Conservation (phyloP, 2,888 invertebrate genomes). For the Ellobium chinense region DNA sequence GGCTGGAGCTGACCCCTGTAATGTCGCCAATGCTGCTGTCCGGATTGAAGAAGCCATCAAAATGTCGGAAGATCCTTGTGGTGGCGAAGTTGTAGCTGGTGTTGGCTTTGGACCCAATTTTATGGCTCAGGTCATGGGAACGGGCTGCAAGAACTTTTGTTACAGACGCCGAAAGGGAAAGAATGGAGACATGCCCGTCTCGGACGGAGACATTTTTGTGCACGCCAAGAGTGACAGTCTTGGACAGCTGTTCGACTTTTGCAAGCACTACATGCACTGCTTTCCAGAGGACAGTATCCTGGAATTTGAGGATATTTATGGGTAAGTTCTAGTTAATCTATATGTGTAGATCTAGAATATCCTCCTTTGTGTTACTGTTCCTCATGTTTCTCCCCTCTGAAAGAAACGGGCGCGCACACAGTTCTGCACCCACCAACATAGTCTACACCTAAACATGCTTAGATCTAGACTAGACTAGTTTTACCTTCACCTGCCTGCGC, state of each 20-base stretch:
- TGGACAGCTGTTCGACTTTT: conserved; percentile 43
- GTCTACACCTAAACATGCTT: too few relatives aligned
- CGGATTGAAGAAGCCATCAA: conserved; percentile 26
- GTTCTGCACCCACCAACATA: too few relatives aligned
- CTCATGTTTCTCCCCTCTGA: background rate
- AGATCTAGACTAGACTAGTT: too few relatives aligned
- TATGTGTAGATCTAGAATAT: background rate
- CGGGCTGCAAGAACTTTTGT: conserved; percentile 41
- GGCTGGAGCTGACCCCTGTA: conserved; percentile 20
- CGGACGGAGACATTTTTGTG: conserved; percentile 49
- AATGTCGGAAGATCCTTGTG: conserved; percentile 10
- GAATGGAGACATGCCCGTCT: conserved; percentile 26
- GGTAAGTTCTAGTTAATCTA: conserved; percentile 10
- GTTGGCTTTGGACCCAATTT: conserved; percentile 52
- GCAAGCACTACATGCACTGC: conserved; percentile 37
- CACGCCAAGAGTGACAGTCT: conserved; percentile 50
- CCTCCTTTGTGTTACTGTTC: too few relatives aligned
- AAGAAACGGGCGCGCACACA: background rate
- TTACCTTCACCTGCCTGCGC: too few relatives aligned
- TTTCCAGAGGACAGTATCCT: conserved; percentile 41
- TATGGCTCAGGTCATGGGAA: conserved; percentile 23
- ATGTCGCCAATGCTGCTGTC: conserved; percentile 3
- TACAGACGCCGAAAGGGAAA: conserved; percentile 38
- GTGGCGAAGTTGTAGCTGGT: conserved; percentile 43
- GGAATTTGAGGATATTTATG: conserved; percentile 42